Base-by-base conservation (phyloP, 2,888 invertebrate species). In the Metalampra italica region DNA sequence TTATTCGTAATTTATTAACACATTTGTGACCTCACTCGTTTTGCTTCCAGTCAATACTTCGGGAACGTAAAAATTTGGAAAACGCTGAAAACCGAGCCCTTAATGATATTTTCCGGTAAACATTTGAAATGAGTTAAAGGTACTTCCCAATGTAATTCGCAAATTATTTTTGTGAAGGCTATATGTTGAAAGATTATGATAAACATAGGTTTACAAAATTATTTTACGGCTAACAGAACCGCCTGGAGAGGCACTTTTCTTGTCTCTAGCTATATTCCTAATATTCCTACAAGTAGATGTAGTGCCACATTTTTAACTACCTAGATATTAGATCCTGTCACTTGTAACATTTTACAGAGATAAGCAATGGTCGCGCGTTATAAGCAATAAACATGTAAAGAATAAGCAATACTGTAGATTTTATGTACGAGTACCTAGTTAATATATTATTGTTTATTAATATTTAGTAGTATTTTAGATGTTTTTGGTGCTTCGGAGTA, bases 321-420 rank as follows among this genome's bases (percentile, higher is more conserved):
- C 53, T 74, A 69, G 59, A 51, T 67, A 64, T 56, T 63, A 46
- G 45, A 60, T 58, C 63, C 64, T 60, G 62, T 64, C 63, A 67
- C 61, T 62, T 46, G 46, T 58, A 54, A 57, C 64, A 71, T 73
- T 75, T 77, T 75, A 72, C 68, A 71, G 66, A 64, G 13, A 55
- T 59, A 66, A 50, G 68, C 76, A 75, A 78, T 63, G 80, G 78
- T 80, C 69, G 80, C 83, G 85, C 81, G 78, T 77, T 53, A 66
- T 68, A 87, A 88, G 88, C 88, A 88, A 88, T 88, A 88, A 82
- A 59, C 36, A 80, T 64, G 81, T 82, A 82, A 88, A 77, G 60
- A 58, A 82, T 81, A 83, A 89, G 88, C 87, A 88, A 88, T 88
- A 89, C 51, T 55, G 64, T 86, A 86, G 77, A 70, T 62, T 69